phyloP scores from a whole-genome alignment of 2,113 vertebrate genomes.

The Zonotrichia leucophrys region DNA sequence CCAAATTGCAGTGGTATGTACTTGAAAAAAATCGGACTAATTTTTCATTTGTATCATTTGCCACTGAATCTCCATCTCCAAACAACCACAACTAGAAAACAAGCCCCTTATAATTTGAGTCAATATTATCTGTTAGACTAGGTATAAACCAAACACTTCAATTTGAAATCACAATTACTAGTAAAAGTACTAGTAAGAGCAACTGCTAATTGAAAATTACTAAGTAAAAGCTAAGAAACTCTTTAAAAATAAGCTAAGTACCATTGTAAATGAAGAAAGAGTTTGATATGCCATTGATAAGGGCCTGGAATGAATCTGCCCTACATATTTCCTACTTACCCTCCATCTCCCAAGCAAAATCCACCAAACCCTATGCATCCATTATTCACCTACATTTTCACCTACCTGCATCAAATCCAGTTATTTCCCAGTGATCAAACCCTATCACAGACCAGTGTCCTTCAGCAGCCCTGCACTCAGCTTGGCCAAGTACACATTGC shows the following conservation, averaged over 20 bases:
- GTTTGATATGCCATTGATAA: neutral
- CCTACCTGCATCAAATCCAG: neutral
- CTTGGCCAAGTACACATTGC: neutral
- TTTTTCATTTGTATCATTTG: neutral
- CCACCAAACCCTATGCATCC: neutral
- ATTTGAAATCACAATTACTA: neutral
- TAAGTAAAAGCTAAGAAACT: neutral
- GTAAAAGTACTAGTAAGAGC: neutral
- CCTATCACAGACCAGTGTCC: neutral
- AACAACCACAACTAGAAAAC: neutral
- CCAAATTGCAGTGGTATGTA: neutral
- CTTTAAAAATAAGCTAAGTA: neutral
- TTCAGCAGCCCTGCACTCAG: neutral
- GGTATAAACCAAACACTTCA: neutral
- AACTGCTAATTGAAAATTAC: neutral
- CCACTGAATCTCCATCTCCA: neutral
- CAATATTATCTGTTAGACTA: neutral
- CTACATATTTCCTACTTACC: neutral
- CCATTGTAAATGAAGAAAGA: neutral
- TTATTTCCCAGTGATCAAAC: neutral
- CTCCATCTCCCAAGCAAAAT: neutral
- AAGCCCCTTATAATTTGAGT: neutral
- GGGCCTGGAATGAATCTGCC: neutral
- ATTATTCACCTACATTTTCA: neutral
- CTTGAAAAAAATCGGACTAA: neutral